A percentile compares a stretch with the other conserved stretches of the same genome.
Evolutionary conservation across 2,888 invertebrate species (phyloP).

Genomic region (Mermis nigrescens): DNA sequence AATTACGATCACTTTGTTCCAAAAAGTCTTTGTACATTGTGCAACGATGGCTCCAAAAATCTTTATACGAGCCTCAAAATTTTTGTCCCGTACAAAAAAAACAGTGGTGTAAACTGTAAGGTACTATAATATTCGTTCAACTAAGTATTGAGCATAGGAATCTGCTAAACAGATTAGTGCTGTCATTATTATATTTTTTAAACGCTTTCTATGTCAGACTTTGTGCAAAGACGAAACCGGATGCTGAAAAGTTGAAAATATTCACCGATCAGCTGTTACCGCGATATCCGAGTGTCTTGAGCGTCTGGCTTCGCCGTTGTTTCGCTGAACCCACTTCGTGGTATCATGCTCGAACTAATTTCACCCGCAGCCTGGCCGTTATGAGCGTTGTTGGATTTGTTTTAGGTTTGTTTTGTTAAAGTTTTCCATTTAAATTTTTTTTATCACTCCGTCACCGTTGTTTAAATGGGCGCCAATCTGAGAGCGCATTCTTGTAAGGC

Average conservation of each 20-base stretch:
- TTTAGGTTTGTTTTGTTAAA: too few species aligned
- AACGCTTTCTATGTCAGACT: too few species aligned
- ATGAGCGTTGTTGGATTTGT: slow-evolving; percentile 51
- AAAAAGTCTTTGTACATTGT: too few species aligned
- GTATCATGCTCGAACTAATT: slow-evolving; percentile 73
- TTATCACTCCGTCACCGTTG: slow-evolving; percentile 13
- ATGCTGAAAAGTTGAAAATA: slow-evolving; percentile 15
- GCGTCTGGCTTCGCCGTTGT: slow-evolving; percentile 70
- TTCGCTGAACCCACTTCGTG: slow-evolving; percentile 75
- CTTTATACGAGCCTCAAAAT: too few species aligned
- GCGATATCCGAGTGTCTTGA: slow-evolving; percentile 61
- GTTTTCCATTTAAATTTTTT: slow-evolving; percentile 1
- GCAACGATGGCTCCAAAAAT: too few species aligned
- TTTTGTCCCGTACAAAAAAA: too few species aligned
- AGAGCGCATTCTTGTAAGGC: too few species aligned
- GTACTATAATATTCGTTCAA: neutral
- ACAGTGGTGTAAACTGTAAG: too few species aligned
- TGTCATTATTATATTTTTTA: neutral
- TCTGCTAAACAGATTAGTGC: neutral
- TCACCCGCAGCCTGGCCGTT: slow-evolving; percentile 75
- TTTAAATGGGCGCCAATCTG: slow-evolving; percentile 14
- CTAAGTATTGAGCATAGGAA: too few species aligned
- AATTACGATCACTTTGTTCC: too few species aligned
- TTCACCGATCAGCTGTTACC: slow-evolving; percentile 45
- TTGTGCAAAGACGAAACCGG: neutral